Evolutionary conservation across 23 tunicate species (phyloP).

Genomic region (Trididemnum miniatum): DNA sequence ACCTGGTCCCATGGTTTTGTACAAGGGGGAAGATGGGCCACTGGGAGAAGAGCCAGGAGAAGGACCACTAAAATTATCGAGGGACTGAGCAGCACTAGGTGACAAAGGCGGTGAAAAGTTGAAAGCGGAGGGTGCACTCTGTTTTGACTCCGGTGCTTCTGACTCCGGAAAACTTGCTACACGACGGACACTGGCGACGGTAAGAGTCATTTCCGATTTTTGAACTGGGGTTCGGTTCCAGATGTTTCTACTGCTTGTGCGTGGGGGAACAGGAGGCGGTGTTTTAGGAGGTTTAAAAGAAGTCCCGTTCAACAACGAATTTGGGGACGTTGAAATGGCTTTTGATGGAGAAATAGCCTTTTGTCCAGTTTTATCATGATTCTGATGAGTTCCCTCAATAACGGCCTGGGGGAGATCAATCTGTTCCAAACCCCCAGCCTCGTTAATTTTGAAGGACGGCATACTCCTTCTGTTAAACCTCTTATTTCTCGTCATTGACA

Average conservation of each 20-base stretch:
- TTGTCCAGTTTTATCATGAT: background rate
- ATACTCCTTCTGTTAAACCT: constrained; percentile 51
- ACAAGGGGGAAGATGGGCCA: background rate
- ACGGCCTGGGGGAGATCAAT: background rate
- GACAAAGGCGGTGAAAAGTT: background rate
- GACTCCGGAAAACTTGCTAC: constrained; percentile 38
- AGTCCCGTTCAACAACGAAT: background rate
- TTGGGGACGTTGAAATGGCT: background rate
- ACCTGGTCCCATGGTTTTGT: background rate
- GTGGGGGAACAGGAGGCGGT: constrained; percentile 13
- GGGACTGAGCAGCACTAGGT: background rate
- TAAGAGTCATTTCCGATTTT: background rate
- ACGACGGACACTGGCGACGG: constrained; percentile 35
- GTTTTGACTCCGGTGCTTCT: background rate
- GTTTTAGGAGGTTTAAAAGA: background rate
- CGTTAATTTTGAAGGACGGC: constrained; percentile 26
- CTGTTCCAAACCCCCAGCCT: background rate
- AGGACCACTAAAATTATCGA: constrained; percentile 10
- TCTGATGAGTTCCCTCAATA: background rate
- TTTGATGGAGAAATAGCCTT: background rate
- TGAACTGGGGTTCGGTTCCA: background rate
- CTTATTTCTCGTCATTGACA: constrained; percentile 22
- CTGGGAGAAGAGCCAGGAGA: background rate
- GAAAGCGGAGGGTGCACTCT: background rate
- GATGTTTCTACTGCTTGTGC: background rate